Evolutionary conservation across 2,797 vertebrate genomes (phyloP).

Genomic region (Eospalax fontanierii): DNA sequence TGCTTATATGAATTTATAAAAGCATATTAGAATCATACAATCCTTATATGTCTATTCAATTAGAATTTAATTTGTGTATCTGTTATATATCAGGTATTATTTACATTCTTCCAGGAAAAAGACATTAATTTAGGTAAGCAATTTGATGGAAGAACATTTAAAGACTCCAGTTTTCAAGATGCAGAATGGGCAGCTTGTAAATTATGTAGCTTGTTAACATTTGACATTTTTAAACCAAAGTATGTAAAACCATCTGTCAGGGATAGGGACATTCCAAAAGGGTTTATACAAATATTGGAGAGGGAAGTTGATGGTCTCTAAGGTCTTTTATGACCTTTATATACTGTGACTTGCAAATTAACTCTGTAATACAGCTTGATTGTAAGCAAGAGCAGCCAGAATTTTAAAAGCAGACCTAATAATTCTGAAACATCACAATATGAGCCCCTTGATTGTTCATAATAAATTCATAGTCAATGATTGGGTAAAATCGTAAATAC

Average conservation of each 20-base stretch:
- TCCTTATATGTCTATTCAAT: background rate
- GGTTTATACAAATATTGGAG: constrained; percentile 65
- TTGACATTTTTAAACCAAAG: constrained; percentile 73
- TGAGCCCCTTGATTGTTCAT: background rate
- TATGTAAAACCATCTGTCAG: constrained; percentile 68
- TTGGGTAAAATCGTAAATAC: background rate
- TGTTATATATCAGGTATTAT: background rate
- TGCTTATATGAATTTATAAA: background rate
- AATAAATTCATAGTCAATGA: background rate
- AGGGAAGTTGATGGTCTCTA: constrained; percentile 24
- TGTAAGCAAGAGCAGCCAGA: background rate
- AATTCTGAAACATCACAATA: background rate
- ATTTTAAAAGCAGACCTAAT: constrained; percentile 48
- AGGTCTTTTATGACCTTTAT: constrained; percentile 68
- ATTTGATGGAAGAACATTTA: constrained; percentile 4
- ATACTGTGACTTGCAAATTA: constrained; percentile 52
- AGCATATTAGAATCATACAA: background rate
- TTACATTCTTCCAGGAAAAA: background rate
- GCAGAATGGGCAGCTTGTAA: constrained; percentile 38
- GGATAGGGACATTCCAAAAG: constrained; percentile 52
- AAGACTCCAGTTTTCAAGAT: constrained; percentile 35
- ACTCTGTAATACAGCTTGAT: constrained; percentile 45
- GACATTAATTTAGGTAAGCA: background rate
- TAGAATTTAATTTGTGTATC: background rate
- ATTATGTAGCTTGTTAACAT: constrained; percentile 62